Evolutionary conservation across 2,113 vertebrate species (phyloP), one percentile per base, ranked within the genome.

Genomic region (Gambusia holbrooki): DNA sequence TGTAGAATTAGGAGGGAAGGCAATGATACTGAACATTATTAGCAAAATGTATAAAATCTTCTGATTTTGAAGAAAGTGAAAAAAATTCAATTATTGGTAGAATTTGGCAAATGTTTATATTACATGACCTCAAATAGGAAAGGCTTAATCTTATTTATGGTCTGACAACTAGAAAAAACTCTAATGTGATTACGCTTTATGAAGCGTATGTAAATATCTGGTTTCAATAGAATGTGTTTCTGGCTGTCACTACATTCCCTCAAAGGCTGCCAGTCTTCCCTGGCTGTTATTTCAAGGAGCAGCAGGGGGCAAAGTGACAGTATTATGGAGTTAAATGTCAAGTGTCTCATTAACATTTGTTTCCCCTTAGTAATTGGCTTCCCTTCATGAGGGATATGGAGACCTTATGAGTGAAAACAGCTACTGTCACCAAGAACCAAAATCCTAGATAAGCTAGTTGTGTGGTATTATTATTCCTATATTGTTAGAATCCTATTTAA

Each of bases 321-420:
- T 73, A 84, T 84, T 78, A 77, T 77, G 79, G 79, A 85, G 81
- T 85, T 91, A 92, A 95, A 95, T 94, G 94, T 91, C 93, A 95
- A 79, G 74, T 73, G 76, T 85, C 91, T 94, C 92, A 93, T 95
- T 95, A 95, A 89, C 86, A 86, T 88, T 89, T 87, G 86, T 90
- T 90, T 87, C 89, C 81, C 76, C 54, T 65, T 79, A 76, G 77
- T 87, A 82, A 85, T 77, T 85, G 85, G 73, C 61, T 77, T 78
- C 78, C 70, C 71, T 82, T 74, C 74, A 76, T 68, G 73, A 17
- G 73, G 29, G n/a, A 71, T 42, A 51, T 11, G 15, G 51, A 45
- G 74, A 65, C 69, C 60, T 25, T 69, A 42, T 71, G 32, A 77
- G 61, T 13, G 45, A 15, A 81, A 69, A 61, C 40, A n/a, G 27